A percentile compares a stretch with the other conserved stretches of the same genome.
phyloP scores from a whole-genome alignment of 2,888 invertebrate genomes.

The Horisme vitalbata region DNA sequence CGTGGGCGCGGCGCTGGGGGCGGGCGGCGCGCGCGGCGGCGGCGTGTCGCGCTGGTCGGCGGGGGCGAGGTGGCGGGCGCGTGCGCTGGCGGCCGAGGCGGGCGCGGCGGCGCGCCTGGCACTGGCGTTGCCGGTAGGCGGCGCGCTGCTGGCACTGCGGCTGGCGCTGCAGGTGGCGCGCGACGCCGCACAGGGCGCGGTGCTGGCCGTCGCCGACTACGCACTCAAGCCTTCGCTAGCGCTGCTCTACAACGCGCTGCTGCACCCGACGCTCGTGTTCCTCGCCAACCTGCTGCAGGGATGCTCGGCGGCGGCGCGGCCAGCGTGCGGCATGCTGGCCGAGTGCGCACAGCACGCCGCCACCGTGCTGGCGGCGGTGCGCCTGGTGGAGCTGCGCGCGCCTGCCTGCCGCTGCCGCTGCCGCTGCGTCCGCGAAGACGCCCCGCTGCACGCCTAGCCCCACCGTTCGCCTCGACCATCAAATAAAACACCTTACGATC shows the following conservation, averaged over 20 bases:
- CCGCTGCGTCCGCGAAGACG: conserved; percentile 7
- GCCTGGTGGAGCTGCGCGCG: conserved; percentile 25
- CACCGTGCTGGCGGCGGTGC: conserved; percentile 49
- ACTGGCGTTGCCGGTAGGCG: conserved; percentile 83
- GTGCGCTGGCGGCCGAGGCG: conserved; percentile 32
- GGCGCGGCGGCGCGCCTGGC: conserved; percentile 71
- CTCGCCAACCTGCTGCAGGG: conserved; percentile 41
- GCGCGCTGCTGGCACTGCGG: conserved; percentile 82
- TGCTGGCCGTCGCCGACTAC: conserved; percentile 80
- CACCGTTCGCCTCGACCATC: neutral
- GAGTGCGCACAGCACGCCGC: conserved; percentile 52
- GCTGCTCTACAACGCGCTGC: conserved; percentile 85
- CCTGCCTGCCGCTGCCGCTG: conserved; percentile 12
- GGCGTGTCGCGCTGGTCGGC: conserved; percentile 31
- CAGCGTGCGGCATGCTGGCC: conserved; percentile 76
- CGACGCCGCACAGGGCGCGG: conserved; percentile 41
- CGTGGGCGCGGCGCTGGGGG: conserved; percentile 38
- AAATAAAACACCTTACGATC: no score
- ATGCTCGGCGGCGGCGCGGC: conserved; percentile 51
- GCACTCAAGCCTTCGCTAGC: conserved; percentile 87
- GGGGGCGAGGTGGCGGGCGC: conserved; percentile 34
- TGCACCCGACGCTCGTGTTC: conserved; percentile 87
- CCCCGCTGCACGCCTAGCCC: neutral
- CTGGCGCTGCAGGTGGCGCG: conserved; percentile 43
- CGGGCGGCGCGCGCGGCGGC: conserved; percentile 36